Evolutionary conservation across 2,888 invertebrate species (phyloP), one percentile per base, ranked within the genome.

Genomic region (Platerodrilus igneus): DNA sequence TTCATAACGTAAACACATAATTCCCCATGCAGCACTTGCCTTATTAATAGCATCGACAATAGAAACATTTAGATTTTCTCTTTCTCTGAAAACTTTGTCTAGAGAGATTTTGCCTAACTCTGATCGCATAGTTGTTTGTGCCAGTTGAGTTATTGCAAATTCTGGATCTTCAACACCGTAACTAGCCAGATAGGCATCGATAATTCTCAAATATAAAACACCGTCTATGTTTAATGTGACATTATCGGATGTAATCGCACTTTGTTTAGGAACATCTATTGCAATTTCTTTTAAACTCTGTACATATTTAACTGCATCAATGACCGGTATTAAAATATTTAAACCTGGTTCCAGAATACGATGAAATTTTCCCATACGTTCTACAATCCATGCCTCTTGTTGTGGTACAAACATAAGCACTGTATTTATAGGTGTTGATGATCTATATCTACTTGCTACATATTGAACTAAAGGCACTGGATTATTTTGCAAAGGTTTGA

Each of bases 111-210:
- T 96, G 40, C 99, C 99, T 23, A 99, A 76, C 68, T 99, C 99
- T 0, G 96, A 96, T 63, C 99, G 80, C 99, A 99, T 99, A 0
- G 99, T 99, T 0, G 99, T 99, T 74, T 99, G 99, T 2, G 99
- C 99, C 27, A 99, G 71, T 69, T 99, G 97, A 1, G 96, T 96
- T 44, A 99, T 93, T 1, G 99, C 99, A 75, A 95, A 99, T 69
- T 99, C 97, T 1, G 97, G 94, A 72, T 99, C 97, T 70, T 97
- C 96, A 6, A 99, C 97, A 13, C 97, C 97, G 69, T 99, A 99
- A 50, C 95, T 94, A 30, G 86, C 83, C 67, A 88, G 79, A 66
- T 94, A 97, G 1, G 99, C 87, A 71, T 99, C 89, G 40, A 89
- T 76, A 53, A 99, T 89, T 61, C 90, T 76, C 38, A 99, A 77